Percentiles rank a stretch among this genome's conserved stretches.
Evolutionary conservation across 2,888 invertebrate species (phyloP).

Genomic region (Pachliopta kotzebuea): DNA sequence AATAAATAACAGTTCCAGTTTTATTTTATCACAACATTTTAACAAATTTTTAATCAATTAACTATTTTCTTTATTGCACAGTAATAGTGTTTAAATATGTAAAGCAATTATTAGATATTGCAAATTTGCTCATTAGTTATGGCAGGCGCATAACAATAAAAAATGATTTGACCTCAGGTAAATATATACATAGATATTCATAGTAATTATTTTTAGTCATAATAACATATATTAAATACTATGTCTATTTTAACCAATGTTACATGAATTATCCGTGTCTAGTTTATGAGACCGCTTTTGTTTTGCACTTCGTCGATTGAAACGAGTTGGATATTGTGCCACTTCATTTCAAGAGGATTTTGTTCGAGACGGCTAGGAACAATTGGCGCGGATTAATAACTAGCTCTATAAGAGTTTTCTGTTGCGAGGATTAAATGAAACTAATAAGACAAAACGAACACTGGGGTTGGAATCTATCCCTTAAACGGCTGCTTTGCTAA

Average conservation of each 20-base stretch:
- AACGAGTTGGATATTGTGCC: conserved; percentile 19
- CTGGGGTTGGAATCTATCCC: too few relatives aligned
- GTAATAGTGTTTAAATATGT: background rate
- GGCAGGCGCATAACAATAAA: background rate
- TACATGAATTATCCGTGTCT: conserved; percentile 23
- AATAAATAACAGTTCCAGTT: too few relatives aligned
- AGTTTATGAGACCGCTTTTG: conserved; percentile 27
- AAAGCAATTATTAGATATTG: background rate
- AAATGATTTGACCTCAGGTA: background rate
- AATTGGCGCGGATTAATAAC: conserved; percentile 27
- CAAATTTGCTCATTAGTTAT: background rate
- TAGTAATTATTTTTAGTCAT: too few relatives aligned
- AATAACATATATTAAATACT: conserved; percentile 1
- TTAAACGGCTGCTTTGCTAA: too few relatives aligned
- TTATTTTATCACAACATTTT: too few relatives aligned
- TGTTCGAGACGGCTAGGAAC: conserved; percentile 24
- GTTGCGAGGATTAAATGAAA: conserved; percentile 17
- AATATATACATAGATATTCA: too few relatives aligned
- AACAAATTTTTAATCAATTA: too few relatives aligned
- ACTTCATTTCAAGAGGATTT: conserved; percentile 24
- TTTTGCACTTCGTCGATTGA: conserved; percentile 22
- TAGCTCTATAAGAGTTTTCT: conserved; percentile 21
- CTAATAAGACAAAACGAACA: conserved; percentile 6
- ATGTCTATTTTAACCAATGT: conserved; percentile 13
- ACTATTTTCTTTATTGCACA: too few relatives aligned